phyloP scores from a whole-genome alignment of 2,113 vertebrate species.

The Tor tambroides region DNA sequence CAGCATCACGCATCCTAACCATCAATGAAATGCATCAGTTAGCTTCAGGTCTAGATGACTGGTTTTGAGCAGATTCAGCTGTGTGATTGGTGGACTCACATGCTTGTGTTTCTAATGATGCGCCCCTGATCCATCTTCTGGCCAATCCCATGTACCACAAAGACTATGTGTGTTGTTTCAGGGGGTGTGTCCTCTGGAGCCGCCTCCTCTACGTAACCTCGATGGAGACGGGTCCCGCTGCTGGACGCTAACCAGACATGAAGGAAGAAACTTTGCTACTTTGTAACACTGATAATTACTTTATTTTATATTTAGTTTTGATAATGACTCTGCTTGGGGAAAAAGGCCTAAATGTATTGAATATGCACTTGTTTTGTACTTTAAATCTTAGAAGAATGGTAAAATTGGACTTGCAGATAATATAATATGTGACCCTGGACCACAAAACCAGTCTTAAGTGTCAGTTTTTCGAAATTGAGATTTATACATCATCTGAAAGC shows the following conservation, averaged over 20 bases:
- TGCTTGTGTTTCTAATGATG: constrained; percentile 96
- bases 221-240: constrained; percentile 92
- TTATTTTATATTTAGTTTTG: not conserved
- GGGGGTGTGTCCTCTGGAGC: constrained; percentile 91
- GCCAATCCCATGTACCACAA: constrained; percentile 95
- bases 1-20: constrained; percentile 92
- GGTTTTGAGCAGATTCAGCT: not conserved
- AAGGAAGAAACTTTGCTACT: not conserved
- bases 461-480: no score
- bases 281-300: not conserved
- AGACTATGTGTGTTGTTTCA: constrained; percentile 92
- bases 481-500: no score
- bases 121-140: constrained; percentile 99
- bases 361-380: not conserved
- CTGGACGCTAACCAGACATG: constrained; percentile 82
- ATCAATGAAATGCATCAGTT: constrained; percentile 2
- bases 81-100: constrained; percentile 78
- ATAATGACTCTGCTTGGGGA: not conserved
- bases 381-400: not conserved
- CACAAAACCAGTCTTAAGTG: no score
- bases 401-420: not conserved
- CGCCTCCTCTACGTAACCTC: constrained; percentile 95
- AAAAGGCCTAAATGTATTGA: not conserved
- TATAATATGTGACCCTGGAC: not conserved
- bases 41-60: not conserved